These are phyloP conservation scores for Alethe castanea DNA, from an alignment of 2,113 vertebrate genomes.

Conservation along the genomic window DNA sequence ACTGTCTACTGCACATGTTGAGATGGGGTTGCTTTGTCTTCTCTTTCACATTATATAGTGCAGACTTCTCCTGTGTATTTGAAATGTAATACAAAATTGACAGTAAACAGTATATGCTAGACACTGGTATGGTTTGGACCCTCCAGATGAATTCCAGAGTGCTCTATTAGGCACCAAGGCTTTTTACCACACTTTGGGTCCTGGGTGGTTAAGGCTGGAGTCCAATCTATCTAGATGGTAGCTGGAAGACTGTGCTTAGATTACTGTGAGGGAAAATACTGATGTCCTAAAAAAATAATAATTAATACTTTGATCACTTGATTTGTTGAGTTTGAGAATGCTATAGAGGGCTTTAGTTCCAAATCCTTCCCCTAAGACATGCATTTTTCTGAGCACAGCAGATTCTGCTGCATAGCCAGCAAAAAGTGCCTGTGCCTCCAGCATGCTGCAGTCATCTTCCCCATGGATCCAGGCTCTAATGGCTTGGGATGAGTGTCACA, in stretches of 20 bases:
- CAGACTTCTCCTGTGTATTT: constrained; percentile 6
- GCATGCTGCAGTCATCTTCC: not conserved
- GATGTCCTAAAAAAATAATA: not conserved
- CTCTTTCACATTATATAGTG: not conserved
- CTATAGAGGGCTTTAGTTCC: not conserved
- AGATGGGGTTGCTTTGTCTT: constrained; percentile 38
- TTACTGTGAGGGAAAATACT: not conserved
- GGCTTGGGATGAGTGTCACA: not conserved
- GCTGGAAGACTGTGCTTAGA: not conserved
- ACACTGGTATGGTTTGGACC: not conserved
- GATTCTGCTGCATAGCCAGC: not conserved
- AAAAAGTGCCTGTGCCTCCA: not conserved
- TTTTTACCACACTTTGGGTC: not conserved
- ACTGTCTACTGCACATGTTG: constrained; percentile 44
- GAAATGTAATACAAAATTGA: not conserved
- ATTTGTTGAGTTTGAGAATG: not conserved
- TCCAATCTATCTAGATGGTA: not conserved
- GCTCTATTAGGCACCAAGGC: not conserved
- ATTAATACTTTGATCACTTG: not conserved
- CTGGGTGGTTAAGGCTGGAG: not conserved
- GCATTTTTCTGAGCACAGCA: not conserved
- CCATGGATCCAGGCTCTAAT: not conserved
- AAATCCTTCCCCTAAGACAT: not conserved
- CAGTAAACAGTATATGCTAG: not conserved
- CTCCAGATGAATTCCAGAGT: not conserved